phyloP scores from a whole-genome alignment of 2,113 vertebrate species.

The Xyrauchen texanus region DNA sequence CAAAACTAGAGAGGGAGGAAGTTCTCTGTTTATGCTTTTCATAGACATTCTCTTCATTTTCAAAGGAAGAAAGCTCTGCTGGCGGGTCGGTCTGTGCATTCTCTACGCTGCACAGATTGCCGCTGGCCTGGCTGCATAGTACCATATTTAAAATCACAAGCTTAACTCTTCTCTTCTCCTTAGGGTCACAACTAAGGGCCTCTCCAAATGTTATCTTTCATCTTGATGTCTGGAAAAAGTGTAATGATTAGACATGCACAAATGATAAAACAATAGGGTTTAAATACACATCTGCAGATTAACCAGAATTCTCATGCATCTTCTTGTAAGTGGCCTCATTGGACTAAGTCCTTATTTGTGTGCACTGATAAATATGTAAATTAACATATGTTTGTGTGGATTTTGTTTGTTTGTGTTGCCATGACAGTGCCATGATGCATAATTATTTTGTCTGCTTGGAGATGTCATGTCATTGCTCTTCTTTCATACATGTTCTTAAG shows the following conservation, averaged over 20 bases:
- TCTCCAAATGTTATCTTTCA: not conserved
- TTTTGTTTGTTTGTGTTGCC: conserved; percentile 39
- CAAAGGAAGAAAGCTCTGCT: conserved; percentile 67
- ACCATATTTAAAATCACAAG: conserved; percentile 61
- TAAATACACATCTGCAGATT: too few relatives aligned
- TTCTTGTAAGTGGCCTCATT: not conserved
- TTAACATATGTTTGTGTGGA: conserved; percentile 40
- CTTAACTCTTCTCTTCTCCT: conserved; percentile 49
- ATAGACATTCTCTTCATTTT: conserved; percentile 62
- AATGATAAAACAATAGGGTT: too few relatives aligned
- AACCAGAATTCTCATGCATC: not conserved
- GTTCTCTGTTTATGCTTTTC: conserved; percentile 67
- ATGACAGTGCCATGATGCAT: conserved; percentile 28
- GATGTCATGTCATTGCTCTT: not conserved
- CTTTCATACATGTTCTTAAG: too few relatives aligned
- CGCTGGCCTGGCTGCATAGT: conserved; percentile 51
- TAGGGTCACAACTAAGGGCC: conserved; percentile 38
- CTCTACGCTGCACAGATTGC: conserved; percentile 59
- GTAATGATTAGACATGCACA: conserved; percentile 6
- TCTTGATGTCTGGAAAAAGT: not conserved
- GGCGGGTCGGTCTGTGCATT: conserved; percentile 54
- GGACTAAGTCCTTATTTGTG: conserved; percentile 21
- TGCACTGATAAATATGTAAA: conserved; percentile 14
- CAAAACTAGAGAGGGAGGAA: conserved; percentile 68
- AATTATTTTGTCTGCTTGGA: conserved; percentile 23